Conservation (phyloP, 2,113 vertebrate genomes). For the Megaptera novaeangliae region DNA sequence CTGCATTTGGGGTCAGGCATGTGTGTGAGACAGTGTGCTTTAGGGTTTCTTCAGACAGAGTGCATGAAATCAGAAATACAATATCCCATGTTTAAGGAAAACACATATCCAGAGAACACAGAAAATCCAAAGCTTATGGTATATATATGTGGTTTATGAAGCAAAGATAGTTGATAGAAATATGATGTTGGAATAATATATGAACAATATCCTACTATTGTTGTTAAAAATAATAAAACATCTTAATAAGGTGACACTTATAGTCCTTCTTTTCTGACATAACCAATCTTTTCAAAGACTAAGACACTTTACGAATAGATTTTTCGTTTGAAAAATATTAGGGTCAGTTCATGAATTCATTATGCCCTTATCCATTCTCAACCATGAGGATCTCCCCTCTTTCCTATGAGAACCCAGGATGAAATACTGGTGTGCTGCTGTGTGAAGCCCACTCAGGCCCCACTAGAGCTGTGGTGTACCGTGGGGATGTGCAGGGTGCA, state of each 20-base stretch:
- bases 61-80: background rate
- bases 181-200: background rate
- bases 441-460: background rate
- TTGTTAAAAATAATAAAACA: background rate
- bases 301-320: background rate
- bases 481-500: background rate
- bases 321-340: background rate
- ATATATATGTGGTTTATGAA: background rate
- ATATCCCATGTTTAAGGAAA: background rate
- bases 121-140: background rate
- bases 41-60: background rate
- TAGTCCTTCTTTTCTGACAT: background rate
- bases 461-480: background rate
- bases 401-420: background rate
- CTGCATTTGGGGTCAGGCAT: rapidly evolving
- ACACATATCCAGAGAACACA: background rate
- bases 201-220: background rate
- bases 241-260: background rate
- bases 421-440: background rate
- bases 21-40: background rate
- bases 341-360: background rate
- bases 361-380: background rate
- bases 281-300: background rate
- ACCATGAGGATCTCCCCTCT: background rate
- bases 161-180: background rate